A percentile compares a stretch with the other conserved stretches of the same genome.
Conservation (phyloP, 1,140 invertebrate genomes). For the Brachionus paranguensis region DNA sequence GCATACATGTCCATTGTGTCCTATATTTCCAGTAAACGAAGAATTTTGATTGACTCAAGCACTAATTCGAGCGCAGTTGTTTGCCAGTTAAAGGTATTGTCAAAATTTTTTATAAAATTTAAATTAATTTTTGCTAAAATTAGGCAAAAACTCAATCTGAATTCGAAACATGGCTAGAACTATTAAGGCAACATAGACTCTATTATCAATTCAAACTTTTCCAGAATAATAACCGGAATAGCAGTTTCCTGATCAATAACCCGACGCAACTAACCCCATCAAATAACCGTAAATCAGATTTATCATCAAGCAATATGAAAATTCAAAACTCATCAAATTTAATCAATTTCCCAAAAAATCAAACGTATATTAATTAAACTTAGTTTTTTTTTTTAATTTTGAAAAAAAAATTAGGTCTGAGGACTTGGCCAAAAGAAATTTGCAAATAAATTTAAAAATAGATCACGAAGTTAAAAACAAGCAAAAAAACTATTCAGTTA, state of each 20-base stretch:
- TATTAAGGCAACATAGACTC: constrained; percentile 69
- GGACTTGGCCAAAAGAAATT: background rate
- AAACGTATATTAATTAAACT: background rate
- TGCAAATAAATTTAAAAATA: constrained; percentile 32
- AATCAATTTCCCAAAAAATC: background rate
- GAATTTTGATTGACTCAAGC: constrained; percentile 33
- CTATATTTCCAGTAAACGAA: background rate
- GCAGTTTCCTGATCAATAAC: background rate
- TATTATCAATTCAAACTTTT: constrained; percentile 69
- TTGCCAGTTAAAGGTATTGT: constrained; percentile 10
- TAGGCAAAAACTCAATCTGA: constrained; percentile 66
- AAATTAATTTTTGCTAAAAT: background rate
- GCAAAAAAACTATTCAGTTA: background rate
- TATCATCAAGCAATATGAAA: background rate
- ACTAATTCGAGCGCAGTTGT: constrained; percentile 13
- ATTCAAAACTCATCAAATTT: background rate
- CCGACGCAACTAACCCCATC: background rate
- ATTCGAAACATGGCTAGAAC: constrained; percentile 69
- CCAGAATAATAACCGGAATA: constrained; percentile 45
- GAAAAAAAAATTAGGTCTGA: background rate
- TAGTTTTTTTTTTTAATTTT: background rate
- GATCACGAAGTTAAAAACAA: constrained; percentile 30
- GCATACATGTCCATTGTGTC: constrained; percentile 35
- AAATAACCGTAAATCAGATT: background rate
- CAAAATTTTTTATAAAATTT: constrained; percentile 1